These are phyloP conservation scores for Oryzaephilus surinamensis DNA, from an alignment of 1,140 invertebrate genomes.

Conservation along the genomic window DNA sequence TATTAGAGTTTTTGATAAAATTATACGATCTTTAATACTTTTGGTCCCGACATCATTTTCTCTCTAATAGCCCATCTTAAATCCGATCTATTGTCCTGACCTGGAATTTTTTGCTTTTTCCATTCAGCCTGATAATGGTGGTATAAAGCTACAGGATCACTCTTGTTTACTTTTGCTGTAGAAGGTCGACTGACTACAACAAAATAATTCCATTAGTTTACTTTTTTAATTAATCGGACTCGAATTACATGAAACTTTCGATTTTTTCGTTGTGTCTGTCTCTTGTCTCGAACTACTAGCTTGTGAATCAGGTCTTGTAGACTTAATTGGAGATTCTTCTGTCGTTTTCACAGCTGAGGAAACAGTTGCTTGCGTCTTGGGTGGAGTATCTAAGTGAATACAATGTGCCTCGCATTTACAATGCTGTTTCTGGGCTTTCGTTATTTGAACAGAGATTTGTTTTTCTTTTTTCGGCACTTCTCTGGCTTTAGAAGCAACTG, in stretches of 20 bases:
- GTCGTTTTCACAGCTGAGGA: conserved; percentile 5
- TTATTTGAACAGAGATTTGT: conserved; percentile 16
- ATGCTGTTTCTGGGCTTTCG: conserved; percentile 4
- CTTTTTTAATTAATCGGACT: conserved; percentile 1
- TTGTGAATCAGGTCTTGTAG: too few species aligned
- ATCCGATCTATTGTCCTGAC: conserved; percentile 48
- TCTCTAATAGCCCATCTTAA: conserved; percentile 51
- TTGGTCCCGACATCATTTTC: conserved; percentile 41
- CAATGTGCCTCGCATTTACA: conserved; percentile 20
- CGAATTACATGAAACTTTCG: conserved; percentile 22
- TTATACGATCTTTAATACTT: too few species aligned
- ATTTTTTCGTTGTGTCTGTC: conserved; percentile 5
- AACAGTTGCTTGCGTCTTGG: conserved; percentile 2
- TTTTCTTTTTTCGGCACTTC: conserved; percentile 4
- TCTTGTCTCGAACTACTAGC: neutral
- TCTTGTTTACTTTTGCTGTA: conserved; percentile 37
- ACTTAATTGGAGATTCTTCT: too few species aligned
- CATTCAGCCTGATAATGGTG: conserved; percentile 63
- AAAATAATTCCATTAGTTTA: conserved; percentile 2
- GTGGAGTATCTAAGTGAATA: conserved; percentile 6
- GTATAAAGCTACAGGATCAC: conserved; percentile 62
- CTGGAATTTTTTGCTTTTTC: conserved; percentile 60
- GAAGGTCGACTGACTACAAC: conserved; percentile 42
- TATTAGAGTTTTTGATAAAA: too few species aligned
- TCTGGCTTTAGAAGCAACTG: conserved; percentile 13